These are phyloP conservation scores for Brachionichthys hirsutus DNA, from an alignment of 2,113 vertebrate genomes.

Conservation along the genomic window DNA sequence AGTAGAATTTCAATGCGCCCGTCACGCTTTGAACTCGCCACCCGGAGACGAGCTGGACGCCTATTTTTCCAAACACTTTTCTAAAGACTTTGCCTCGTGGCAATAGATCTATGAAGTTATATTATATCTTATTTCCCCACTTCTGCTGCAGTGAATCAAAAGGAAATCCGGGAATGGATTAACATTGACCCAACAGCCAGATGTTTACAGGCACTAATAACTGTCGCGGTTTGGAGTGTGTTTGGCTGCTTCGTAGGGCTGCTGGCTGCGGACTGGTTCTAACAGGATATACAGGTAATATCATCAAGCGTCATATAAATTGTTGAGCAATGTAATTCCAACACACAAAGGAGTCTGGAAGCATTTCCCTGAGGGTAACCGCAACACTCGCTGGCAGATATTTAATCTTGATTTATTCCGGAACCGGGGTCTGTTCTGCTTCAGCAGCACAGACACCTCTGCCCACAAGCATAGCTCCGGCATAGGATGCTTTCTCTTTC, in stretches of 20 bases:
- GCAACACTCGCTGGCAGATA: conserved; percentile 13
- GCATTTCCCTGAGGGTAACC: conserved; percentile 14
- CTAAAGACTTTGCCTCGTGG: too few relatives aligned
- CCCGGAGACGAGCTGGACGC: too few relatives aligned
- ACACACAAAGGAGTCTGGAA: conserved; percentile 2
- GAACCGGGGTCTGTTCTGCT: conserved; percentile 17
- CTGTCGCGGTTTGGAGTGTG: neutral
- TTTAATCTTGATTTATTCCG: conserved; percentile 13
- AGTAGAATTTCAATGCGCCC: too few relatives aligned
- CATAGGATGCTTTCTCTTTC: too few relatives aligned
- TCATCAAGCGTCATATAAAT: too few relatives aligned
- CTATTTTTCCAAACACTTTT: too few relatives aligned
- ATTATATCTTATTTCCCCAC: neutral
- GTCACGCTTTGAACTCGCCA: too few relatives aligned
- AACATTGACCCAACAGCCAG: neutral
- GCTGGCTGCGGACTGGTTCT: neutral
- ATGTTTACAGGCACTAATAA: conserved; percentile 4
- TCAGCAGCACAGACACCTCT: conserved; percentile 2
- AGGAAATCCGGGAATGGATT: conserved; percentile 1
- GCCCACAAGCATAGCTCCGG: neutral
- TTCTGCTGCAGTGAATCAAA: neutral
- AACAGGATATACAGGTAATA: neutral
- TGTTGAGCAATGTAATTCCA: conserved; percentile 2
- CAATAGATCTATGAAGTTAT: too few relatives aligned
- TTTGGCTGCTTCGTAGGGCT: neutral